Evolutionary conservation across 2,113 vertebrate genomes (phyloP), one percentile per base, ranked within the genome.

Genomic region (Atrichornis clamosus): DNA sequence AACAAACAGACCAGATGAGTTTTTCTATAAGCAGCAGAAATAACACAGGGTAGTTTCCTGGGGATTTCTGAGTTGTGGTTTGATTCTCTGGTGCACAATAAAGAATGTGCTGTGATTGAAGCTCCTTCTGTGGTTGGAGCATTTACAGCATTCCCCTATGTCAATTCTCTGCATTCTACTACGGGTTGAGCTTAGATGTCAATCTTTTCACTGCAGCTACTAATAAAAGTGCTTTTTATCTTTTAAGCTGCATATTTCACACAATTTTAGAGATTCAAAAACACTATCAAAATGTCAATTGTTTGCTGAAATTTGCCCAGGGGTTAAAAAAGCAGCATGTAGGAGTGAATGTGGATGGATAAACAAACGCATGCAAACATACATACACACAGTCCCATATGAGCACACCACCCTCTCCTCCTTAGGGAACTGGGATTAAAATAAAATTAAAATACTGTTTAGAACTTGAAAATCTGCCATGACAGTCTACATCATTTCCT

Each of bases 61-160:
- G 94, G 94, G 95, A 92, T 96, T 97, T 97, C 95, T 96, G 89
- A 86, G 24, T n/a, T 95, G 94, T 64, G 94, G 95, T 84, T 89
- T 91, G 91, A 92, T 81, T 89, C 95, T 94, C 91, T 93, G 65
- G 91, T 94, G 94, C 64, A 41, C 52, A 35, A 78, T 89, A 97
- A 93, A 90, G 86, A 91, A 77, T 87, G 60, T 64, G 80, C 80
- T 41, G 27, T 44, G 84, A 95, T 74, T 74, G 89, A 91, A 96
- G 95, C 64, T 84, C 91, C 47, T 91, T 44, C 91, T 92, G 95
- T 72, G 76, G 89, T 23, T 72, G 68, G 19, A 78, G 69, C 83
- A 70, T 78, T 95, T 89, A 21, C 14, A 55, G 49, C 68, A 72
- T 56, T 37, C 64, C 72, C 30, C 73, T n/a, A 0, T n/a, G 60